Base-by-base conservation (phyloP, 2,113 vertebrate genomes). In the Mystacornis crossleyi region DNA sequence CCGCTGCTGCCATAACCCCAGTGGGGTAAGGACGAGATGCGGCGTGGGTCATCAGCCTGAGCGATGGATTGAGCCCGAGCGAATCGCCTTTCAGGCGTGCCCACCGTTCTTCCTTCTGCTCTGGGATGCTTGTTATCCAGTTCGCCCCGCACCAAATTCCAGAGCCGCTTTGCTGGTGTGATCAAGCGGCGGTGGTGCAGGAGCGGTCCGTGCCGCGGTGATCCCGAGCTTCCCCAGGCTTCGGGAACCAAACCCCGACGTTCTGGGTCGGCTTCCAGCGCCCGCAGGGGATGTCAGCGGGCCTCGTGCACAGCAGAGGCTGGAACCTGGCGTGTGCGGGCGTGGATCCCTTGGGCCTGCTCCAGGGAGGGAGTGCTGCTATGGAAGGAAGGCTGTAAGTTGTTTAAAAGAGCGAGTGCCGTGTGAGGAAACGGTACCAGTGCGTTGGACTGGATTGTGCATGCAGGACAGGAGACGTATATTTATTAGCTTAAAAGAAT, bases 201-300 rank as follows among this genome's bases (percentile, higher is more conserved):
- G 34, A 42, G 40, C 55, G 2, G 38, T 7, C n/a, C 0, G 2
- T 5, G 48, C 47, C 21, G 48, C 5, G 38, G 48, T 8, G 58
- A 42, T n/a, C 36, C 58, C 4, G 10, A 42, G 36, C 31, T 25
- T 65, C 36, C 20, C 36, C 21, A 1, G 3, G 53, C 42, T 67
- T 47, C 8, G 5, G 31, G 31, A 57, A 9, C 14, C 36, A 14
- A 28, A 15, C 2, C 1, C 28, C 25, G 34, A 5, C 3, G 4
- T n/a, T n/a, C n/a, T n/a, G n/a, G n/a, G 26, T 12, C 36, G 13
- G 10, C 42, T 47, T 47, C 23, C 48, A 13, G 80, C 10, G 8
- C 29, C 45, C 47, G 0, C 2, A 29, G 10, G 33, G 42, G 19
- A 14, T 0, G 4, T 25, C 36, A 51, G 58, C 0, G 2, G 18